A percentile compares a stretch with the other conserved stretches of the same genome.
Conservation (phyloP, 2,113 vertebrate genomes). For the Saccopteryx leptura region DNA sequence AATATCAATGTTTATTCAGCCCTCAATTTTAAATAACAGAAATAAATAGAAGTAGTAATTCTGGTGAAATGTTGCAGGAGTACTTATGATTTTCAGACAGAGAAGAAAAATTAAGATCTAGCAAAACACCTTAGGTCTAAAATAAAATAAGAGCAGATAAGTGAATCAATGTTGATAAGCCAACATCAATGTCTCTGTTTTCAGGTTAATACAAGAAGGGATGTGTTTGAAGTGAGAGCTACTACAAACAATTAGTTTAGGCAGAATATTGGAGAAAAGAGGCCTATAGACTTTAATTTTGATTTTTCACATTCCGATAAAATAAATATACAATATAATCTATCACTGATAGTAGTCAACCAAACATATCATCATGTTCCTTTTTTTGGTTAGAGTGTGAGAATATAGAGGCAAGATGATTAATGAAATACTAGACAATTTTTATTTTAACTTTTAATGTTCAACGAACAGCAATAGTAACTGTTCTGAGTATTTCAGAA, state of each 20-base stretch:
- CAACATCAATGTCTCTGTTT: background rate
- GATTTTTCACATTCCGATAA: background rate
- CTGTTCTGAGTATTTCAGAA: background rate
- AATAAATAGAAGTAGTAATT: slow-evolving; percentile 5
- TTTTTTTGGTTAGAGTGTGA: background rate
- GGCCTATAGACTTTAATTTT: background rate
- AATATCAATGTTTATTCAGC: background rate
- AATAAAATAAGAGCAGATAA: background rate
- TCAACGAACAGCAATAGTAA: background rate
- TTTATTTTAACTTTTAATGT: slow-evolving; percentile 10
- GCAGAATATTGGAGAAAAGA: background rate
- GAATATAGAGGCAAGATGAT: background rate
- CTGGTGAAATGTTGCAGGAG: background rate
- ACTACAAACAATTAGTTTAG: background rate
- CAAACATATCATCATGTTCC: background rate
- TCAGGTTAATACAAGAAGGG: background rate
- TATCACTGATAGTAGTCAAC: background rate
- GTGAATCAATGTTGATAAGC: background rate
- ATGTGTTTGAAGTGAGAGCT: background rate
- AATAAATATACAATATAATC: background rate
- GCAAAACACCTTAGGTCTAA: background rate
- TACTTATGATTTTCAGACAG: background rate
- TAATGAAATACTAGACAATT: background rate
- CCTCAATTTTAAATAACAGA: background rate
- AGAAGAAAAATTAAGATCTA: background rate